Base-by-base conservation (phyloP, 2,113 vertebrate species). In the Eurypyga helias region DNA sequence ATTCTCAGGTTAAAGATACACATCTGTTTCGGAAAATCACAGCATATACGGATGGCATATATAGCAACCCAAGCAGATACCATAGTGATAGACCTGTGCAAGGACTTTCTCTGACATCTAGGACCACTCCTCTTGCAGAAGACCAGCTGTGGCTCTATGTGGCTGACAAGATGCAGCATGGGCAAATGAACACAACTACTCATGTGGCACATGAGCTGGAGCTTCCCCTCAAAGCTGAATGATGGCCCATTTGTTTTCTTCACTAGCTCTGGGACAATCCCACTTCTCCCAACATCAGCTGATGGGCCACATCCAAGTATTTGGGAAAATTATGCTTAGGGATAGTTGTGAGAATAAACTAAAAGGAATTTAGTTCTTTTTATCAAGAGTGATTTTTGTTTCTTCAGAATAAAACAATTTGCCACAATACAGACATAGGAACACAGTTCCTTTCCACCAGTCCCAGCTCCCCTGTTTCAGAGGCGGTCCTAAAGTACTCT, bases 391-490 rank as follows among this genome's bases (percentile, higher is more conserved):
- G 6, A 15, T 16, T 64, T 90, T 55, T 73, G 4, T 64, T 82
- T 75, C 38, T 87, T 95, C 6, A 57, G 24, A 85, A 61, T 15
- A 31, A 45, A 80, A 19, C 0, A 25, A 9, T 48, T 70, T 3
- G 2, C n/a, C 31, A 17, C 11, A 58, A 20, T 28, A 38, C 2
- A 55, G 31, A 25, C 8, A 15, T 23, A 49, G n/a, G 36, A 76
- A 29, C 10, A 54, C 1, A 12, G 13, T 12, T 87, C 1, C 17
- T 85, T 65, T 86, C 12, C 31, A 36, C 5, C 0, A 24, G 21
- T 46, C 31, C 33, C 52, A 85, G 8, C 17, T 79, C 21, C 0
- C 0, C n/a, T 7, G 0, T 69, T 80, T 67, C 25, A 17, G 55
- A 70, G 20, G 3, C 9, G 41, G 11, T 62, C 41, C 3, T 5